Conservation (phyloP, 2,888 invertebrate genomes). For the Drosophila atripex region DNA sequence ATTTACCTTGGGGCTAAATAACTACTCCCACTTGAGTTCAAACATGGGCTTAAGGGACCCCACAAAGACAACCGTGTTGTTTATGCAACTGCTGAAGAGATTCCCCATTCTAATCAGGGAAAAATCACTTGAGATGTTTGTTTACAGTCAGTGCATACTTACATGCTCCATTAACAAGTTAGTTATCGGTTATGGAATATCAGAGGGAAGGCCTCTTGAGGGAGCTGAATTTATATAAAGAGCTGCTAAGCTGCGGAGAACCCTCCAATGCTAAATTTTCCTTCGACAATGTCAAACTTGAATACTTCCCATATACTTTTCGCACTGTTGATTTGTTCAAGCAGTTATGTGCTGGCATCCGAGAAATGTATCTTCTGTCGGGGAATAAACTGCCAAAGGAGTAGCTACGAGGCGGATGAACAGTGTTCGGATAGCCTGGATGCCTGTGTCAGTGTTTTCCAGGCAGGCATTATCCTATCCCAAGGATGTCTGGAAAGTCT, state of each 20-base stretch:
- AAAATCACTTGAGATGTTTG: slow-evolving; percentile 31
- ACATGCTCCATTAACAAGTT: slow-evolving; percentile 25
- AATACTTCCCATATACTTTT: slow-evolving; percentile 26
- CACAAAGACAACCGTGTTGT: slow-evolving; percentile 25
- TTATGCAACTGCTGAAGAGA: slow-evolving; percentile 20
- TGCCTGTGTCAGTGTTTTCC: slow-evolving; percentile 71
- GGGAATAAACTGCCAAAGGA: slow-evolving; percentile 71
- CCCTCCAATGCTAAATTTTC: slow-evolving; percentile 42
- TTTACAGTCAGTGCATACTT: slow-evolving; percentile 7
- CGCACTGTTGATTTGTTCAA: slow-evolving; percentile 28
- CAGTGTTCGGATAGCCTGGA: slow-evolving; percentile 68
- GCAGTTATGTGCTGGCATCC: slow-evolving; percentile 41
- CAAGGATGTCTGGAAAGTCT: slow-evolving; percentile 68
- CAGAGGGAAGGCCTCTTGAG: slow-evolving; percentile 19
- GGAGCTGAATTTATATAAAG: slow-evolving; percentile 62
- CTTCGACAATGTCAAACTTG: slow-evolving; percentile 52
- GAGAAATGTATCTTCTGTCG: slow-evolving; percentile 65
- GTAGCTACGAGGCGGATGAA: slow-evolving; percentile 51
- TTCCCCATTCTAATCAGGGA: background rate
- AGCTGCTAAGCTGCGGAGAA: slow-evolving; percentile 4
- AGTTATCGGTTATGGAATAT: slow-evolving; percentile 9
- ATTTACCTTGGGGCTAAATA: slow-evolving; percentile 47
- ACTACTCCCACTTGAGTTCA: slow-evolving; percentile 24
- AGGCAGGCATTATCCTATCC: slow-evolving; percentile 54
- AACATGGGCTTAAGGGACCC: slow-evolving; percentile 19